A percentile compares a stretch with the other conserved stretches of the same genome.
Conservation (phyloP, 2,113 vertebrate genomes). For the Poeciliopsis prolifica region DNA sequence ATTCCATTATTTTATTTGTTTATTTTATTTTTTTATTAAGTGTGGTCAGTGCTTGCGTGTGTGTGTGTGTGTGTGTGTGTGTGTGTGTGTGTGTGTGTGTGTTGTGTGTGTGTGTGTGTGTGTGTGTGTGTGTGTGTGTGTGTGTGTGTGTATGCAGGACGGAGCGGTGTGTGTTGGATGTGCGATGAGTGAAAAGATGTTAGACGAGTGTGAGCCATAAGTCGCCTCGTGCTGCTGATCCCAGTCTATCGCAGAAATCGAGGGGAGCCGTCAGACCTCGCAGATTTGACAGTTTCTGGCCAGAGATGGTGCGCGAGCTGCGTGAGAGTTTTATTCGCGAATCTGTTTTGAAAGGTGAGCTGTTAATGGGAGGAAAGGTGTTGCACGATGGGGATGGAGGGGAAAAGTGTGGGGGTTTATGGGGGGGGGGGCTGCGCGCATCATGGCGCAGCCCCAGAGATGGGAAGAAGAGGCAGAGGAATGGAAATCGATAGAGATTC, state of each 20-base stretch:
- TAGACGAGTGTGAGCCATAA: slow-evolving; percentile 53
- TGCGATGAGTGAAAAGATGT: slow-evolving; percentile 48
- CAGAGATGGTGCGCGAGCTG: background rate
- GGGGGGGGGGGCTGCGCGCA: slow-evolving; percentile 51
- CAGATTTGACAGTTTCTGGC: slow-evolving; percentile 17
- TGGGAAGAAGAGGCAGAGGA: slow-evolving; percentile 74
- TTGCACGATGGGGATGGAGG: slow-evolving; percentile 58
- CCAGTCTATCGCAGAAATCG: slow-evolving; percentile 17
- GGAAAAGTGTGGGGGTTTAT: slow-evolving; percentile 25
- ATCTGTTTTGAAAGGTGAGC: slow-evolving; percentile 60
- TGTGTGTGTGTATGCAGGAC: slow-evolving; percentile 7
- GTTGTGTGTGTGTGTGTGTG: slow-evolving; percentile 22
- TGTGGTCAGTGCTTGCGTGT: slow-evolving; percentile 24
- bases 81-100: slow-evolving; percentile 25
- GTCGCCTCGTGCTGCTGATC: slow-evolving; percentile 45
- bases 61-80: slow-evolving; percentile 3
- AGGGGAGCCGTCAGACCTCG: slow-evolving; percentile 7
- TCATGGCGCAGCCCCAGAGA: slow-evolving; percentile 72
- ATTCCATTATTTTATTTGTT: slow-evolving; percentile 34
- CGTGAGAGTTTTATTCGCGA: slow-evolving; percentile 15
- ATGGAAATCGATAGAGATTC: slow-evolving; percentile 80
- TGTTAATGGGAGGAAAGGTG: slow-evolving; percentile 72
- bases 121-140: slow-evolving; percentile 1
- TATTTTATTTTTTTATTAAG: slow-evolving; percentile 43
- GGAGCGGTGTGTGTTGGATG: slow-evolving; percentile 49